Base-by-base conservation (phyloP, 35 echinoderm and acorn worm species). In the Apostichopus californicus region DNA sequence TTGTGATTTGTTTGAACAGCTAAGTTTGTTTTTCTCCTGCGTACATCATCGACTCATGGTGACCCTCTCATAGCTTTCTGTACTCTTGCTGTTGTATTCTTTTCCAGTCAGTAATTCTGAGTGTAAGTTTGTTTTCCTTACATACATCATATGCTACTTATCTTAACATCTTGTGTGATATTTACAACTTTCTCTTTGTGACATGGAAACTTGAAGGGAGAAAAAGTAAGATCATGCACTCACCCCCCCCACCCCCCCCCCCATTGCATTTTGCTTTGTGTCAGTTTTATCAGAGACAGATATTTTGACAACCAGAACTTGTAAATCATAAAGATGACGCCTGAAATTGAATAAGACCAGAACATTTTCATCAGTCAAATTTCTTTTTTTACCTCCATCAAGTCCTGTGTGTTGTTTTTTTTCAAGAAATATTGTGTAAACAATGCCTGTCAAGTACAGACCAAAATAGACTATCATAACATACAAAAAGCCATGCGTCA, bases 271-370 rank as follows among this genome's bases (percentile, higher is more conserved):
- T 73, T 73, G 71, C 71, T 73, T 73, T 73, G 15, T 73, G 71
- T 73, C 71, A 73, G n/a, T 22, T 73, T 73, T n/a, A 22, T n/a
- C 20, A 73, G 13, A 73, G 71, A 73, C 15, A 22, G 20, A 17
- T 73, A 73, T 73, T 73, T 73, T 73, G 71, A 73, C 71, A 73
- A 73, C 13, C 15, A 2, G 5, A 73, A 22, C 71, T n/a, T 73
- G 71, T 73, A 73, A 73, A 75, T 75, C 71, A 75, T 75, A 75
- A 75, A 18, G 71, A 75, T 20, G 71, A 75, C 71, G 71, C 20
- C 17, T 18, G 71, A 75, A 22, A 75, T 75, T 18, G 71, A 75
- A 75, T 75, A 20, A 75, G 71, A 75, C 6, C 20, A 13, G n/a
- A 75, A 6, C 15, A 18, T 75, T 75, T 75, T 75, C 71, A 75